Evolutionary conservation across 1,140 invertebrate species (phyloP), one percentile per base, ranked within the genome.

Genomic region (Philotrypesis tridentata): DNA sequence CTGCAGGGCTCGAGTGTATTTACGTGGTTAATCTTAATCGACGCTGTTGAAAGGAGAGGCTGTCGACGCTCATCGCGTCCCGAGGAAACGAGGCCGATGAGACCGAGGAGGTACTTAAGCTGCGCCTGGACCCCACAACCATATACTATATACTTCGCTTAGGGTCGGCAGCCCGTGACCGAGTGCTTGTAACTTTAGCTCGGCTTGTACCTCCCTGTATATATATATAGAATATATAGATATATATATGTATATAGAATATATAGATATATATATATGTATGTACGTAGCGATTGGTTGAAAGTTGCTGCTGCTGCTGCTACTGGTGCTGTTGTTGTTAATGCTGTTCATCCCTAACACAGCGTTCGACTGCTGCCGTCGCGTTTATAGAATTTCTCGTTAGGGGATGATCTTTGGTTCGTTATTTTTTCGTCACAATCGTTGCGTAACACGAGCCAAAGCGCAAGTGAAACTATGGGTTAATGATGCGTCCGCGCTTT

Each of bases 21-120:
- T 88, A 83, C 89, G 88, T 89, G 89, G 82, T 63, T 88, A 89
- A 90, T 90, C 89, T 89, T 85, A 87, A 90, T 90, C 88, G 79
- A 70, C 76, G 78, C 67, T 2, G 40, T 74, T 78, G 71, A 86
- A 86, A 85, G 82, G 75, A 87, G 82, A 63, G 67, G n/a, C 68
- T 61, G 68, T 79, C 68, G 31, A 5, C 60, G 60, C 31, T 65
- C 71, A 63, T 73, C 60, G 43, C 68, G 27, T 0, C 25, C 37
- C 23, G 37, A 25, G 6, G 27, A 71, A 78, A 80, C 29, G 60
- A 70, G 73, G 74, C 55, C 80, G 74, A 83, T 23, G 82, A 84
- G 82, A 37, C 23, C 61, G 37, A 55, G 71, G 78, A 83, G 70
- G 75, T 40, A 83, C 82, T 83, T 80, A 82, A 71, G n/a, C 29